A percentile compares a stretch with the other conserved stretches of the same genome.
Evolutionary conservation across 2,113 vertebrate genomes (phyloP).

Genomic region (Pogonocichla stellata): DNA sequence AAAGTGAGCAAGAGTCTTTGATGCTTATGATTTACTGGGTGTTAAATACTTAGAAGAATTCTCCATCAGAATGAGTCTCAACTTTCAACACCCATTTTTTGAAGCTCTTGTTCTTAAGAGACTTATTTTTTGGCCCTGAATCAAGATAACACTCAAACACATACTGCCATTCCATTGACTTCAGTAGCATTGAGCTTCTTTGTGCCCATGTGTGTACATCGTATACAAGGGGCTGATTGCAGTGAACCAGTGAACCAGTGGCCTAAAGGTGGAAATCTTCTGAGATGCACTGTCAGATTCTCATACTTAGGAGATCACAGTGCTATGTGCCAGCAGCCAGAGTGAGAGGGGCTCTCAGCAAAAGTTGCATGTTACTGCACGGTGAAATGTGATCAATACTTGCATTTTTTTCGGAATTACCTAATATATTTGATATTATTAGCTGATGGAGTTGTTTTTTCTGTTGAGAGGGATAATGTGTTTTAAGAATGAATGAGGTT

Average conservation of each 20-base stretch:
- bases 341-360: not conserved
- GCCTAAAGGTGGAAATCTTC: not conserved
- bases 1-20: not conserved
- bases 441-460: not conserved
- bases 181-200: not conserved
- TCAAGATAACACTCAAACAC: not conserved
- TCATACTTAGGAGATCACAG: not conserved
- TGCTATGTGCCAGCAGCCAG: not conserved
- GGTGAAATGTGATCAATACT: not conserved
- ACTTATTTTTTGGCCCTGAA: not conserved
- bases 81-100: not conserved
- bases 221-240: not conserved
- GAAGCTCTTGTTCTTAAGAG: not conserved
- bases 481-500: not conserved
- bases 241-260: not conserved
- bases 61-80: not conserved
- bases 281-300: not conserved
- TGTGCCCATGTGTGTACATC: not conserved
- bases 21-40: not conserved
- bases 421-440: not conserved
- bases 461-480: not conserved
- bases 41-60: not conserved
- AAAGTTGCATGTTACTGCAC: not conserved
- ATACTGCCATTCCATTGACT: not conserved
- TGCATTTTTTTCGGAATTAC: not conserved